phyloP scores from a whole-genome alignment of 64 coral and sea anemone genomes.

The Dendrophyllia cribrosa region DNA sequence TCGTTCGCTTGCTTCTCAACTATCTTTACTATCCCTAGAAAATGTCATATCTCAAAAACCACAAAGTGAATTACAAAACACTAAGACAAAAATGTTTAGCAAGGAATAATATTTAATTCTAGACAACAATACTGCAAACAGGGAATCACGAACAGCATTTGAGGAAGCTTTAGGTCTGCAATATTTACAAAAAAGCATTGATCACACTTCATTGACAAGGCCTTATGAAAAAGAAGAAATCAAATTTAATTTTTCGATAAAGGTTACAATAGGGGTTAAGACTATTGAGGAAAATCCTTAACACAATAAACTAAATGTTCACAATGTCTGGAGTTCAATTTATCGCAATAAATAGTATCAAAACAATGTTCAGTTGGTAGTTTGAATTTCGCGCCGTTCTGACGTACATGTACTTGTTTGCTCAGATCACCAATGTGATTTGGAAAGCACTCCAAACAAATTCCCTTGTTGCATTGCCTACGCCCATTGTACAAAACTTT shows the following conservation, averaged over 20 bases:
- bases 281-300: not conserved
- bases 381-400: slow-evolving; percentile 11
- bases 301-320: not conserved
- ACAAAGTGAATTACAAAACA: not conserved
- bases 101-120: slow-evolving; percentile 33
- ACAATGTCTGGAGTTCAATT: not conserved
- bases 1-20: too few relatives aligned
- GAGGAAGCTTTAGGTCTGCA: not conserved
- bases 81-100: slow-evolving; percentile 28
- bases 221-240: not conserved
- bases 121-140: not conserved
- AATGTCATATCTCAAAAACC: not conserved
- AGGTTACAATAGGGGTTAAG: not conserved
- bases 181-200: not conserved
- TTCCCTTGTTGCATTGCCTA: not conserved
- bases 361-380: not conserved
- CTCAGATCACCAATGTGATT: not conserved
- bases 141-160: not conserved
- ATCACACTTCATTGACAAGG: not conserved
- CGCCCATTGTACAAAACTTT: slow-evolving; percentile 7
- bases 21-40: not conserved
- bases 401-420: not conserved
- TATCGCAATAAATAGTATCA: not conserved
- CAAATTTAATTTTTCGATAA: not conserved
- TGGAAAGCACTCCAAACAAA: slow-evolving; percentile 22